phyloP scores from a whole-genome alignment of 2,888 invertebrate genomes.

The Drosophila borealis region DNA sequence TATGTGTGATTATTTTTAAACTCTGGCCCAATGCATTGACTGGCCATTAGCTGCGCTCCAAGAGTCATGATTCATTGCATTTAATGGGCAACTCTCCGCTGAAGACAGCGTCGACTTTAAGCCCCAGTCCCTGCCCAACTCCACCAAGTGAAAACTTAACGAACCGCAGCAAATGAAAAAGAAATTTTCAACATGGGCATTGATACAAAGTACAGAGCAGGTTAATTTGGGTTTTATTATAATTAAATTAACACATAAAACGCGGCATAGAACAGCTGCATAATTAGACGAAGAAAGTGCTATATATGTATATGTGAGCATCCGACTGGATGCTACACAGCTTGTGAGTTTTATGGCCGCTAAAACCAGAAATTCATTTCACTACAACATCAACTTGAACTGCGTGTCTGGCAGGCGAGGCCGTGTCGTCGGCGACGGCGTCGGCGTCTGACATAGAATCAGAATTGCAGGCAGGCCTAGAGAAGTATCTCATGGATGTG shows the following conservation, averaged over 20 bases:
- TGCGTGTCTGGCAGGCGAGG: constrained; percentile 38
- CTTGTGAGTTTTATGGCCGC: constrained; percentile 60
- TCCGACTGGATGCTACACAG: constrained; percentile 41
- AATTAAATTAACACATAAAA: constrained; percentile 77
- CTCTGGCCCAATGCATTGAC: constrained; percentile 31
- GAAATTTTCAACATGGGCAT: constrained; percentile 57
- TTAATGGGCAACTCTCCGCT: constrained; percentile 63
- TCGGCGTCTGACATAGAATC: constrained; percentile 61
- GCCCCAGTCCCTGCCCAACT: constrained; percentile 1
- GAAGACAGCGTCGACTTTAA: constrained; percentile 61
- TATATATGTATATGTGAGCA: constrained; percentile 10
- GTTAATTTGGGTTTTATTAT: constrained; percentile 77
- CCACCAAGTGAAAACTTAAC: constrained; percentile 59
- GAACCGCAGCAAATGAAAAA: constrained; percentile 63
- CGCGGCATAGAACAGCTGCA: constrained; percentile 64
- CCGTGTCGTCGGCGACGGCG: background rate
- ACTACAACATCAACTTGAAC: constrained; percentile 52
- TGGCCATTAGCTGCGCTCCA: constrained; percentile 44
- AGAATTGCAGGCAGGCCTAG: constrained; percentile 41
- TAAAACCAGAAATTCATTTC: constrained; percentile 67
- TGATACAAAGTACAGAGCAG: constrained; percentile 59
- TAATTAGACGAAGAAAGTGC: constrained; percentile 79
- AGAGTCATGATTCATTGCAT: constrained; percentile 66
- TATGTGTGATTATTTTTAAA: constrained; percentile 20
- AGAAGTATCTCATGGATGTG: constrained; percentile 35